Evolutionary conservation across 2,797 vertebrate genomes (phyloP).

Genomic region (Babyrousa celebensis): DNA sequence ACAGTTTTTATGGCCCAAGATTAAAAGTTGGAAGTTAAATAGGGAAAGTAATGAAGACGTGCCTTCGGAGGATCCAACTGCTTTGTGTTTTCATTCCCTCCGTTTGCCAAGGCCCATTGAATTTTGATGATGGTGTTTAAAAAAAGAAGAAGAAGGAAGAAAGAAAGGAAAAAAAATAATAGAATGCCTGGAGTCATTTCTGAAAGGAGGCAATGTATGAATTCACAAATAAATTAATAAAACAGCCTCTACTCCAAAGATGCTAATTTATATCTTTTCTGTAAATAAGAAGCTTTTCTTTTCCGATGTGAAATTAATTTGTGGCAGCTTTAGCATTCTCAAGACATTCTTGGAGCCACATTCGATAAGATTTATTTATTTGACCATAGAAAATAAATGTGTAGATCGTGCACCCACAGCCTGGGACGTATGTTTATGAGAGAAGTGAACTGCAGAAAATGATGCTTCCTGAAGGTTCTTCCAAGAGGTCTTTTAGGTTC

Average conservation of each 20-base stretch:
- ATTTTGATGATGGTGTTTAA: slow-evolving; percentile 74
- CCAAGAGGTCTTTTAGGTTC: not conserved
- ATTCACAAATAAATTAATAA: slow-evolving; percentile 54
- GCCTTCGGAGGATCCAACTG: slow-evolving; percentile 66
- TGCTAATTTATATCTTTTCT: not conserved
- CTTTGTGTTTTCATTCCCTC: slow-evolving; percentile 78
- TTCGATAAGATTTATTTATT: slow-evolving; percentile 19
- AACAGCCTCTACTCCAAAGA: not conserved
- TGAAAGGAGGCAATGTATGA: not conserved
- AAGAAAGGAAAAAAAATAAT: too few relatives aligned
- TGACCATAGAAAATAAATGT: not conserved
- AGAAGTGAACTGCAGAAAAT: not conserved
- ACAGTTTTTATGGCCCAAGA: slow-evolving; percentile 83
- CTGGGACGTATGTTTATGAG: not conserved
- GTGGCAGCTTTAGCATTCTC: not conserved
- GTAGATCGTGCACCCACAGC: not conserved
- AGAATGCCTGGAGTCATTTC: slow-evolving; percentile 41
- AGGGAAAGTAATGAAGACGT: slow-evolving; percentile 84
- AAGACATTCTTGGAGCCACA: not conserved
- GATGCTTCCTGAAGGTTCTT: not conserved
- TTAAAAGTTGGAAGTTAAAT: slow-evolving; percentile 87
- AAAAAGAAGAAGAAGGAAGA: not conserved
- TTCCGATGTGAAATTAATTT: not conserved
- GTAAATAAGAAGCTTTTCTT: not conserved
- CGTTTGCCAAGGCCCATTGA: slow-evolving; percentile 45